A percentile compares a stretch with the other conserved stretches of the same genome.
These are phyloP conservation scores for Oncorhynchus mykiss DNA, from an alignment of 2,113 vertebrate genomes.

Conservation along the genomic window DNA sequence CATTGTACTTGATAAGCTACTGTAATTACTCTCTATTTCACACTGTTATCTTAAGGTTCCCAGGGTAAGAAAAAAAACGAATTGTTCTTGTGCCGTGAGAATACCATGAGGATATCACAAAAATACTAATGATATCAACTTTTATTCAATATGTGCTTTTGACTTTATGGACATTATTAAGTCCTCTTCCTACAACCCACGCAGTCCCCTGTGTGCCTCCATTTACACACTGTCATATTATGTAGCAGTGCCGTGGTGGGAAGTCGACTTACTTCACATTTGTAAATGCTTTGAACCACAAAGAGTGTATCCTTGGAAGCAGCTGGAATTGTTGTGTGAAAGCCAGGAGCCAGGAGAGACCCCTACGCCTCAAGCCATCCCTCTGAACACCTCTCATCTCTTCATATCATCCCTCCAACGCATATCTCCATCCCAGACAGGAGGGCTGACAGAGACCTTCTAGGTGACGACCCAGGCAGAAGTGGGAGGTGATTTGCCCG, in stretches of 20 bases:
- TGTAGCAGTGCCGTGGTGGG: slow-evolving; percentile 49
- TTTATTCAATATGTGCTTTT: no score
- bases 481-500: not conserved
- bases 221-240: slow-evolving; percentile 46
- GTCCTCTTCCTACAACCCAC: slow-evolving; percentile 10
- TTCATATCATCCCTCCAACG: slow-evolving; percentile 51
- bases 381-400: slow-evolving; percentile 60
- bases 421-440: slow-evolving; percentile 52
- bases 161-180: not conserved
- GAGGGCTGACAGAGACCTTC: slow-evolving; percentile 54
- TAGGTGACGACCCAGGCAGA: slow-evolving; percentile 53
- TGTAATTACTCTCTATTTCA: no score
- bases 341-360: slow-evolving; percentile 48
- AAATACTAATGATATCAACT: no score
- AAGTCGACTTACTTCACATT: slow-evolving; percentile 59
- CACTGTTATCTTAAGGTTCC: no score
- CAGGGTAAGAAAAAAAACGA: no score
- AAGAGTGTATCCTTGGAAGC: slow-evolving; percentile 53
- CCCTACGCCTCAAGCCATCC: slow-evolving; percentile 60
- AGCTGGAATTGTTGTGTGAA: slow-evolving; percentile 47
- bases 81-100: no score
- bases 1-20: no score
- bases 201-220: slow-evolving; percentile 6
- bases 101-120: no score
- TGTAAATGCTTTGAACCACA: slow-evolving; percentile 56